Evolutionary conservation across 2,888 invertebrate species (phyloP).

Genomic region (Acronicta aceris): DNA sequence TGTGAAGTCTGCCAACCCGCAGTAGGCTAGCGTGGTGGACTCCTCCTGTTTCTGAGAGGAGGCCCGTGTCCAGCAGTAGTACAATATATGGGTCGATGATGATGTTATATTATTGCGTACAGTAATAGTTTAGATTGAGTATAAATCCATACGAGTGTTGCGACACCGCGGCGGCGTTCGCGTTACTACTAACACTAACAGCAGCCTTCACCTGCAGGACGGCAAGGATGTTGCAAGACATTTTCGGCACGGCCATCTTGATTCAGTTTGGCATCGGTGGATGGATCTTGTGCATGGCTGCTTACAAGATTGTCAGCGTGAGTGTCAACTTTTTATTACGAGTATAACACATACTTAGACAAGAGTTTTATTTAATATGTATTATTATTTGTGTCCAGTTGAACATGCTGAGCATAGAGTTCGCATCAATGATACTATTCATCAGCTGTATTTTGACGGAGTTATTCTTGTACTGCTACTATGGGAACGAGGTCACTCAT

Average conservation of each 20-base stretch:
- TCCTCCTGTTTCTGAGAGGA: too few relatives aligned
- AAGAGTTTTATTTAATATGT: background rate
- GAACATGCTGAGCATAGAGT: slow-evolving; percentile 77
- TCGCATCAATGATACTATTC: slow-evolving; percentile 87
- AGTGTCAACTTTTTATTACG: slow-evolving; percentile 50
- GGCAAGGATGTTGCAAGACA: slow-evolving; percentile 68
- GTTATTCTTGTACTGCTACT: slow-evolving; percentile 89
- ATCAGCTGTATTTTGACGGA: slow-evolving; percentile 87
- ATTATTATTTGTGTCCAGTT: slow-evolving; percentile 62
- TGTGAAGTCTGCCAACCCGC: too few relatives aligned
- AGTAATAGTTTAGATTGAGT: too few relatives aligned
- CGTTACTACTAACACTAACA: background rate
- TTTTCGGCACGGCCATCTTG: slow-evolving; percentile 77
- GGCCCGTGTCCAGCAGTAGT: too few relatives aligned
- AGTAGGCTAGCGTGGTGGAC: too few relatives aligned
- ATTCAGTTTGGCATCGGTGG: slow-evolving; percentile 82
- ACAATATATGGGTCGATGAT: too few relatives aligned
- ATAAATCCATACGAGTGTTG: too few relatives aligned
- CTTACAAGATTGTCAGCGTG: slow-evolving; percentile 80
- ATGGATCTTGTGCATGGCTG: slow-evolving; percentile 85
- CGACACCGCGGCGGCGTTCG: too few relatives aligned
- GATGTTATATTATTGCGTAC: too few relatives aligned
- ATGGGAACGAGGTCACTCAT: slow-evolving; percentile 87
- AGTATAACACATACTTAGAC: background rate
- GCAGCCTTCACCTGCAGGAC: slow-evolving; percentile 58